phyloP scores from a whole-genome alignment of 92 coral and sea anemone species.

The Parazoanthus atlanticus region DNA sequence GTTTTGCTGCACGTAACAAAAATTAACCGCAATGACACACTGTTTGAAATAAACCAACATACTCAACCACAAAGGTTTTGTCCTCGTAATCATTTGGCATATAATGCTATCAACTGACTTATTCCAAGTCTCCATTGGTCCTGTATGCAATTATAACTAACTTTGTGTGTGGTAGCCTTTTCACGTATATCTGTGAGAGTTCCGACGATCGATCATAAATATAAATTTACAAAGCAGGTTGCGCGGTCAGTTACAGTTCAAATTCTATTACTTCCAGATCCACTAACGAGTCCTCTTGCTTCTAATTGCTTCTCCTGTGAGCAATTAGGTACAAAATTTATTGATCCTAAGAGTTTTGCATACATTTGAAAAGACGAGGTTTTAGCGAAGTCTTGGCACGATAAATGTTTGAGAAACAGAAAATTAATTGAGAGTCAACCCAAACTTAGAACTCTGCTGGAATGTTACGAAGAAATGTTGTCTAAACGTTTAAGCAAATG shows the following conservation, averaged over 20 bases:
- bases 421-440: neutral
- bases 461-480: neutral
- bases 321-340: constrained; percentile 32
- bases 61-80: neutral
- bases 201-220: neutral
- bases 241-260: constrained; percentile 11
- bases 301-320: constrained; percentile 12
- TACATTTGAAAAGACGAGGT: constrained; percentile 13
- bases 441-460: neutral
- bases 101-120: constrained; percentile 4
- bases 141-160: constrained; percentile 9
- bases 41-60: neutral
- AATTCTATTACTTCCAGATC: constrained; percentile 22
- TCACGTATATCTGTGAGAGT: neutral
- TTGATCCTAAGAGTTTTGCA: constrained; percentile 24
- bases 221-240: neutral
- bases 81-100: neutral
- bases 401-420: neutral
- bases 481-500: neutral
- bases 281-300: constrained; percentile 26
- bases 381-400: neutral
- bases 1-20: neutral
- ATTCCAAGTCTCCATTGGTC: neutral
- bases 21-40: neutral
- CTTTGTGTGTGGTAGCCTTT: constrained; percentile 12